These are phyloP conservation scores for Protobothrops flavoviridis DNA, from an alignment of 2,113 vertebrate genomes.

Conservation along the genomic window DNA sequence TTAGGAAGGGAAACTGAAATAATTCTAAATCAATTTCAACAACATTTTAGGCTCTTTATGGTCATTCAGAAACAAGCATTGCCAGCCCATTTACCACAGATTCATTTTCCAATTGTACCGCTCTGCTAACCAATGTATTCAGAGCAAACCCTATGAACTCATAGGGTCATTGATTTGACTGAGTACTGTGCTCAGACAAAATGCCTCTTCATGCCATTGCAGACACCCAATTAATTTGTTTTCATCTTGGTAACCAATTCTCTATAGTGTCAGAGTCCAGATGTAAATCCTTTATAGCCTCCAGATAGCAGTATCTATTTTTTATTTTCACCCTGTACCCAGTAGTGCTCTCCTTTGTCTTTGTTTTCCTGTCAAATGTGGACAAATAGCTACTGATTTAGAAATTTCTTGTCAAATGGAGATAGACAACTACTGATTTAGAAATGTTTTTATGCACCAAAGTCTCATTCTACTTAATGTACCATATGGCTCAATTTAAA, in stretches of 20 bases:
- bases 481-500: slow-evolving; percentile 29
- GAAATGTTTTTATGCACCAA: slow-evolving; percentile 31
- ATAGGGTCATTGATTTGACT: slow-evolving; percentile 4
- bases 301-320: slow-evolving; percentile 8
- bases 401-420: slow-evolving; percentile 16
- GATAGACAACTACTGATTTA: slow-evolving; percentile 19
- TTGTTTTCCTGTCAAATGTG: slow-evolving; percentile 13
- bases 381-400: slow-evolving; percentile 20
- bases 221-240: slow-evolving; percentile 23
- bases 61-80: slow-evolving; percentile 2
- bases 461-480: slow-evolving; percentile 18
- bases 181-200: slow-evolving; percentile 22
- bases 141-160: slow-evolving; percentile 14
- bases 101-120: slow-evolving; percentile 4
- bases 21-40: not conserved
- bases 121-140: not conserved
- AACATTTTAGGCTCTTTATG: not conserved
- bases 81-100: slow-evolving; percentile 15
- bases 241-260: not conserved
- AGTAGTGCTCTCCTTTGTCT: slow-evolving; percentile 30
- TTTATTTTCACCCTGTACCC: not conserved
- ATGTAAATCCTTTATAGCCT: not conserved
- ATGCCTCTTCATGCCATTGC: slow-evolving; percentile 8
- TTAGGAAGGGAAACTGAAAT: not conserved
- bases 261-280: not conserved